phyloP scores from a whole-genome alignment of 2,888 invertebrate species.

The Luffia ferchaultella region DNA sequence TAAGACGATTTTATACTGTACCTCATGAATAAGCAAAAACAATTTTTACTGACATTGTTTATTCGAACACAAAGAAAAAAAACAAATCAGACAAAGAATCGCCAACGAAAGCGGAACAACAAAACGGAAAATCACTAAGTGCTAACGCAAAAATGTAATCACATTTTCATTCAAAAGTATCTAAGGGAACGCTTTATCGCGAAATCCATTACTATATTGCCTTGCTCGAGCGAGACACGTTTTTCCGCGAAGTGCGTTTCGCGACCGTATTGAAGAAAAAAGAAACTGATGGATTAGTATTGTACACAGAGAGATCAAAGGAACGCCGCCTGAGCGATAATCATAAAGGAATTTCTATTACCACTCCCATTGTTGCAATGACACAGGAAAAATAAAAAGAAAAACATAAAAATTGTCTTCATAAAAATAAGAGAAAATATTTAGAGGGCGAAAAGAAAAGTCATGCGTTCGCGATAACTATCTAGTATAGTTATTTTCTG shows the following conservation, averaged over 20 bases:
- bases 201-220: not conserved
- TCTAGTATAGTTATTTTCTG: too few species aligned
- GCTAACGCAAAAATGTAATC: not conserved
- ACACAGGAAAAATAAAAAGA: not conserved
- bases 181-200: not conserved
- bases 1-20: too few species aligned
- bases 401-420: not conserved
- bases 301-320: constrained; percentile 25
- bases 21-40: too few species aligned
- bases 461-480: too few species aligned
- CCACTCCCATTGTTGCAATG: not conserved
- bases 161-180: not conserved
- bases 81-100: not conserved
- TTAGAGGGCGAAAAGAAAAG: too few species aligned
- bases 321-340: not conserved
- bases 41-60: too few species aligned
- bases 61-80: too few species aligned
- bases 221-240: not conserved
- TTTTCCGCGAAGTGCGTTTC: not conserved
- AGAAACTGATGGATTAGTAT: constrained; percentile 29
- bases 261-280: constrained; percentile 16
- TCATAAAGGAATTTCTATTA: not conserved
- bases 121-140: not conserved
- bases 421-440: too few species aligned
- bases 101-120: too few species aligned